phyloP scores from a whole-genome alignment of 2,113 vertebrate species.

The Sorex fumeus region DNA sequence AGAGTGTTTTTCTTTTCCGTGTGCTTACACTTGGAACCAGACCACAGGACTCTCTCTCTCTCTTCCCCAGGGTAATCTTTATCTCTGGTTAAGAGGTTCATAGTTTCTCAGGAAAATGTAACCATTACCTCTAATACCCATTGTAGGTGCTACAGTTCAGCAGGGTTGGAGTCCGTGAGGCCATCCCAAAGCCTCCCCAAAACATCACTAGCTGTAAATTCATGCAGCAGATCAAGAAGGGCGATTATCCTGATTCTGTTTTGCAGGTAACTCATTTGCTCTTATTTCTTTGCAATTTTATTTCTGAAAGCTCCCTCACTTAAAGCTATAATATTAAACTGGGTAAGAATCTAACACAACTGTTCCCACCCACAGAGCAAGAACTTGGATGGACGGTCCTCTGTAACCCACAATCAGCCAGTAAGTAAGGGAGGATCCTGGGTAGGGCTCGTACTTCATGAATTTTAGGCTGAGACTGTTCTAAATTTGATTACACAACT shows the following conservation, averaged over 20 bases:
- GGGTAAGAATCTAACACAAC: background rate
- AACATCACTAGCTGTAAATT: background rate
- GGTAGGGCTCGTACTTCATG: background rate
- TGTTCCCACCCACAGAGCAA: background rate
- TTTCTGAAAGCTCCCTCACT: background rate
- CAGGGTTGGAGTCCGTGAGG: background rate
- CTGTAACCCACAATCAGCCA: background rate
- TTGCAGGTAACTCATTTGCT: conserved; percentile 68
- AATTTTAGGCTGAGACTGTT: background rate
- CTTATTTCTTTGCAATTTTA: background rate
- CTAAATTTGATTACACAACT: background rate
- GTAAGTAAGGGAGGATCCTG: background rate
- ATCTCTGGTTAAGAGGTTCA: background rate
- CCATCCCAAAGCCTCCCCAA: background rate
- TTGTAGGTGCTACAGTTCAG: conserved; percentile 78
- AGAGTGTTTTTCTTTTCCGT: background rate
- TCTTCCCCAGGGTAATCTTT: too few relatives aligned
- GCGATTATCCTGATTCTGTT: conserved; percentile 65
- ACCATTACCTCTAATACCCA: background rate
- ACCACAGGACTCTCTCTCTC: too few relatives aligned
- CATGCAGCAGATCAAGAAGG: conserved; percentile 65
- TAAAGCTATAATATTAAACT: background rate
- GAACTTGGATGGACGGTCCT: background rate
- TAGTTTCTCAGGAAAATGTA: background rate
- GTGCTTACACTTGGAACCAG: background rate